phyloP scores from a whole-genome alignment of 2,888 invertebrate genomes.

The Limenitis camilla region DNA sequence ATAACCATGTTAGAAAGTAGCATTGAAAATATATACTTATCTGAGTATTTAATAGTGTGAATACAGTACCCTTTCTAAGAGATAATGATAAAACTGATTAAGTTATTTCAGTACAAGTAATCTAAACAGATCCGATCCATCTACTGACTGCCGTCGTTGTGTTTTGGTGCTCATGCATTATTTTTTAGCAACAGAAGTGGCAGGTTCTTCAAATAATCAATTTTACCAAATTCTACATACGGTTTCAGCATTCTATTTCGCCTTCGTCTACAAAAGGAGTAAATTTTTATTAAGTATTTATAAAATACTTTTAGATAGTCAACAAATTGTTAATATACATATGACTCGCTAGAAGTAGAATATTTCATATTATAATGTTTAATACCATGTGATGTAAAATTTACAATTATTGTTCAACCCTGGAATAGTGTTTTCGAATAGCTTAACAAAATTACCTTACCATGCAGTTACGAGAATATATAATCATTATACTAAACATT shows the following conservation, averaged over 20 bases:
- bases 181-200: no score
- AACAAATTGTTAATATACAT: constrained; percentile 17
- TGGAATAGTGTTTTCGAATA: no score
- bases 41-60: no score
- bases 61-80: no score
- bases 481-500: neutral
- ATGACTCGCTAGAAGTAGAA: constrained; percentile 2
- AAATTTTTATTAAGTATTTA: constrained; percentile 8
- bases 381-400: neutral
- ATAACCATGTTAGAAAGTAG: no score
- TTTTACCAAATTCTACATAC: neutral
- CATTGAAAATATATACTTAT: no score
- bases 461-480: neutral
- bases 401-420: no score
- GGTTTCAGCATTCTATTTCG: neutral
- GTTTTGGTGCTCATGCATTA: no score
- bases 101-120: no score
- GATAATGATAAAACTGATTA: no score
- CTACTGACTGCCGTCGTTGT: no score
- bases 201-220: no score
- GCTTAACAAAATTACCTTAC: neutral
- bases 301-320: constrained; percentile 18
- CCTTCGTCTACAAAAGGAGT: neutral
- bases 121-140: neutral
- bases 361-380: constrained; percentile 7